Evolutionary conservation across 1,140 invertebrate species (phyloP).

Genomic region (Globodera rostochiensis): DNA sequence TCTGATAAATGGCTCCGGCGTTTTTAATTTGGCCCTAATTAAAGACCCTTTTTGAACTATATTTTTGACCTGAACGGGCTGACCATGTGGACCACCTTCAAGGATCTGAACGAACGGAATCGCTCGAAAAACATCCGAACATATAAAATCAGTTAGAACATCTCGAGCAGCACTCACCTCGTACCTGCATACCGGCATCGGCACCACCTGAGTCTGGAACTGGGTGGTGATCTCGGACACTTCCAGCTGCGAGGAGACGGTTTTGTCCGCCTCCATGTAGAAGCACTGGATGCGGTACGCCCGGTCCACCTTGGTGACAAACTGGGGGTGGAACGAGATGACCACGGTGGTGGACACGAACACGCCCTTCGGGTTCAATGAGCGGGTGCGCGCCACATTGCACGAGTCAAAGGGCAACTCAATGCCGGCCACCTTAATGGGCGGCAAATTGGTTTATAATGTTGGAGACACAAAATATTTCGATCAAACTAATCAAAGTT

Average conservation of each 20-base stretch:
- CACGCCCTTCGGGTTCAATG: slow-evolving; percentile 63
- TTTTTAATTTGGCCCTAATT: too few species aligned
- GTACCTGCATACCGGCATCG: slow-evolving; percentile 64
- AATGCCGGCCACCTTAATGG: slow-evolving; percentile 57
- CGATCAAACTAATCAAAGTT: too few species aligned
- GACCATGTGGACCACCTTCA: slow-evolving; percentile 64
- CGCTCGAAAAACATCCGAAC: not conserved
- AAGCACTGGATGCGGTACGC: slow-evolving; percentile 65
- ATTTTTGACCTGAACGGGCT: slow-evolving; percentile 48
- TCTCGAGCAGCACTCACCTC: slow-evolving; percentile 43
- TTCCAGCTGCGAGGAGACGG: slow-evolving; percentile 61
- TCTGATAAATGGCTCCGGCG: too few species aligned
- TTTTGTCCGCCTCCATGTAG: slow-evolving; percentile 66
- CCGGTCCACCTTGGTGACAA: slow-evolving; percentile 65
- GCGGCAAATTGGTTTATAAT: too few species aligned
- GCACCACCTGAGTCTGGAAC: slow-evolving; percentile 65
- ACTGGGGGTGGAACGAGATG: slow-evolving; percentile 65
- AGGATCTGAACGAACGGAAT: slow-evolving; percentile 47
- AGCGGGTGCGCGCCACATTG: slow-evolving; percentile 65
- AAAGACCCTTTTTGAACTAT: too few species aligned
- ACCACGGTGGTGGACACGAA: slow-evolving; percentile 65
- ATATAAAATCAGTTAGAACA: not conserved
- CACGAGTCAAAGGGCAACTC: slow-evolving; percentile 65
- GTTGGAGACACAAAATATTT: not conserved
- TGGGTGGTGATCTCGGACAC: slow-evolving; percentile 64